phyloP scores from a whole-genome alignment of 2,797 vertebrate species.

The Tangara arthus region DNA sequence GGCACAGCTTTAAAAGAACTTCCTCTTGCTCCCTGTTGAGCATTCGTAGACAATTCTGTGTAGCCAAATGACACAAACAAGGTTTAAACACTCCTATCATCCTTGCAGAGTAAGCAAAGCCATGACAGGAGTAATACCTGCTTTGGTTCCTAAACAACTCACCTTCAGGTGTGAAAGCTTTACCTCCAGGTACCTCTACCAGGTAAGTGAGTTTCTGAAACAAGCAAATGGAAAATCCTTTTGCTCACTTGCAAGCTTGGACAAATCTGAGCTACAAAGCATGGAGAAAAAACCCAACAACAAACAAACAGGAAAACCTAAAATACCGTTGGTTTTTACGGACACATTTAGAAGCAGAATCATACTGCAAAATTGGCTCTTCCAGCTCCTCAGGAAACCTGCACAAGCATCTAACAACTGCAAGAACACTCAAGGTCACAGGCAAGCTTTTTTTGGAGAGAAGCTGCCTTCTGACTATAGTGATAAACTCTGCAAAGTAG shows the following conservation, averaged over 20 bases:
- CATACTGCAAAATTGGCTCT: not conserved
- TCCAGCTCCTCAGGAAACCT: not conserved
- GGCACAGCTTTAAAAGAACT: constrained; percentile 1
- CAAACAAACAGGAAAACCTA: not conserved
- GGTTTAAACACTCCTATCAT: not conserved
- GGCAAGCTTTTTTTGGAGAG: not conserved
- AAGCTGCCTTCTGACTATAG: not conserved
- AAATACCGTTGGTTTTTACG: not conserved
- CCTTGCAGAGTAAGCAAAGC: not conserved
- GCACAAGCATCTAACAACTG: not conserved
- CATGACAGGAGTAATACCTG: not conserved
- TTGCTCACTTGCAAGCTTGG: not conserved
- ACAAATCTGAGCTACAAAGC: not conserved
- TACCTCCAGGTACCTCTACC: not conserved
- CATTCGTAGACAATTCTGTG: not conserved
- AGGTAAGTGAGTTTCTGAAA: not conserved
- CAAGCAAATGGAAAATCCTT: not conserved
- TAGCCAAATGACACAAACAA: not conserved
- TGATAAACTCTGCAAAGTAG: not conserved
- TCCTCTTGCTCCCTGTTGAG: not conserved
- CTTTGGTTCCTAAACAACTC: not conserved
- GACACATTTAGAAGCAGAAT: not conserved
- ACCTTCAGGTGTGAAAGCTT: not conserved
- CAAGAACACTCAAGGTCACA: constrained; percentile 46
- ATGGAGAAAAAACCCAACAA: not conserved